Evolutionary conservation across 2,888 invertebrate genomes (phyloP).

Genomic region (Metacarcinus magister): DNA sequence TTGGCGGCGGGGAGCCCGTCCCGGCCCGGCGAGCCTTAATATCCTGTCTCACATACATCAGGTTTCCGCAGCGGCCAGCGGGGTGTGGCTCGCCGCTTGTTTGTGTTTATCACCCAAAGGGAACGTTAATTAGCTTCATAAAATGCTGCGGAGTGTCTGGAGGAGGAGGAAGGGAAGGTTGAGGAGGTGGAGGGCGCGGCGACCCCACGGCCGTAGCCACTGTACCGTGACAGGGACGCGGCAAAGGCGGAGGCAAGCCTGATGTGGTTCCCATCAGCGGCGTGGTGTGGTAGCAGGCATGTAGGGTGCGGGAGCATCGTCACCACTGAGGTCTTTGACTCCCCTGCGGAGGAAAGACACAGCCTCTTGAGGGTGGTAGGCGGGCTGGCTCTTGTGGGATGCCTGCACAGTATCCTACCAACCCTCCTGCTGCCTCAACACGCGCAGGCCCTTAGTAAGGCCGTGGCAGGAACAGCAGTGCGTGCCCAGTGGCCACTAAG

Average conservation of each 20-base stretch:
- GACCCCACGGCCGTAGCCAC: background rate
- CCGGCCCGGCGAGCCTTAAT: slow-evolving; percentile 10
- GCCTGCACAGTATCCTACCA: background rate
- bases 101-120: slow-evolving; percentile 60
- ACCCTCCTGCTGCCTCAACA: background rate
- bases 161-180: background rate
- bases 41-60: slow-evolving; percentile 63
- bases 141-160: background rate
- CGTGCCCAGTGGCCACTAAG: background rate
- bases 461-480: background rate
- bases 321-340: slow-evolving; percentile 43
- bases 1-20: background rate
- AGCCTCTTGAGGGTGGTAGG: background rate
- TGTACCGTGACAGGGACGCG: slow-evolving; percentile 13
- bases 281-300: background rate
- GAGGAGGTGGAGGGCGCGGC: background rate
- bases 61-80: slow-evolving; percentile 53
- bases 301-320: background rate
- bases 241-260: background rate
- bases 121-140: slow-evolving; percentile 61
- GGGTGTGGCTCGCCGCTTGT: slow-evolving; percentile 44
- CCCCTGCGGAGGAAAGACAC: background rate
- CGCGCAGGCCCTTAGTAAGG: background rate
- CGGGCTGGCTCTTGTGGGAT: background rate
- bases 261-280: background rate